A percentile compares a stretch with the other conserved stretches of the same genome.
Evolutionary conservation across 2,888 invertebrate species (phyloP).

Genomic region (Andrena hattorfiana): DNA sequence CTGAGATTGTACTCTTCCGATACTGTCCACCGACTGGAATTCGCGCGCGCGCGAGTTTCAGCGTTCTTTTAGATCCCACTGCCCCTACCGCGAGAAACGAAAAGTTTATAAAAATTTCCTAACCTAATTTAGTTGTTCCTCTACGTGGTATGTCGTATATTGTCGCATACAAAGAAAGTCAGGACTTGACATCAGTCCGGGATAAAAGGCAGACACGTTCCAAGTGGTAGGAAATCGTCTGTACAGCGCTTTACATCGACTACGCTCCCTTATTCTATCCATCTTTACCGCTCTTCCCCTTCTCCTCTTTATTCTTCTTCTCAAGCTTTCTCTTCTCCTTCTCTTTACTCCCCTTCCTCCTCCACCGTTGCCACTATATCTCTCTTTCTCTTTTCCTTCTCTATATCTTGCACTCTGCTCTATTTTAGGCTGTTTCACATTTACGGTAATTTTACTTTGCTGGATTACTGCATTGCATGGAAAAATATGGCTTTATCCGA

Average conservation of each 20-base stretch:
- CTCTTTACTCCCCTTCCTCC: background rate
- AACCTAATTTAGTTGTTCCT: constrained; percentile 64
- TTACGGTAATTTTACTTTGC: constrained; percentile 76
- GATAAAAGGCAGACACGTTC: constrained; percentile 71
- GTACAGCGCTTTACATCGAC: constrained; percentile 59
- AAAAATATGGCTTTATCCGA: constrained; percentile 85
- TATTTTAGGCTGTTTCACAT: constrained; percentile 75
- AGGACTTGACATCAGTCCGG: constrained; percentile 70
- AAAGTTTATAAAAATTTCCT: constrained; percentile 61
- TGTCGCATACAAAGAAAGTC: constrained; percentile 73
- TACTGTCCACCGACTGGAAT: background rate
- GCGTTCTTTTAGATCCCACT: background rate
- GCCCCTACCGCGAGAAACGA: constrained; percentile 54
- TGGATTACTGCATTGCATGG: constrained; percentile 84
- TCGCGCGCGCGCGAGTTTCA: constrained; percentile 17
- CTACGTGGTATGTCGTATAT: constrained; percentile 69
- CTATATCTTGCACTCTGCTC: constrained; percentile 77
- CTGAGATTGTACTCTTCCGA: background rate
- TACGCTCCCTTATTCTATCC: constrained; percentile 39
- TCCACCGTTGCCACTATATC: background rate
- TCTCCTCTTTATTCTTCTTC: background rate
- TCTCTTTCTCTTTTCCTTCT: constrained; percentile 9
- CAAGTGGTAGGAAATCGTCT: constrained; percentile 67
- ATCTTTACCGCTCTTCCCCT: background rate
- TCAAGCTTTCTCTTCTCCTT: constrained; percentile 12